Evolutionary conservation across 2,888 invertebrate genomes (phyloP), one percentile per base, ranked within the genome.

Genomic region (Xestia xanthographa): DNA sequence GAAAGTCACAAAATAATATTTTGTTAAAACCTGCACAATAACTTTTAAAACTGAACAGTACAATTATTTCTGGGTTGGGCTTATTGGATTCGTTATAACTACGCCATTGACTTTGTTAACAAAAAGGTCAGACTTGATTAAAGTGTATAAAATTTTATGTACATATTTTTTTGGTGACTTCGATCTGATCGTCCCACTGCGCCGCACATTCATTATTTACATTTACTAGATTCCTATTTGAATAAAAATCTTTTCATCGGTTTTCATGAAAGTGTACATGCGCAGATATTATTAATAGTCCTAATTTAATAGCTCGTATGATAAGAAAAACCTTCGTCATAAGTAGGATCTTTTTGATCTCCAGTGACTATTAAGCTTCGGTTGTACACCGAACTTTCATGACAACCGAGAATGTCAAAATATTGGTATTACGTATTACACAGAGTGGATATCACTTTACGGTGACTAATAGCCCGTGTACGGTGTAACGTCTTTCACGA

Each of bases 101-200:
- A 58, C 58, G 58, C 58, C 6, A 48, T 60, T 58, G 20, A 41
- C 17, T 34, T 77, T 77, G 58, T 43, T 50, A 77, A 26, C 26
- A 29, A 50, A 78, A 70, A 78, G 60, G 79, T 79, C 50, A 3
- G 29, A 2, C 43, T 78, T 45, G 60, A 78, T 77, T 69, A 62
- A 69, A 77, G 62, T 69, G n/a, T 62, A 62, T 79, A 79, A 79
- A 77, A 69, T 62, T 62, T 50, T 53, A 77, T 62, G 43, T 43
- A 17, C 8, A 38, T 38, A 5, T 45, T 41, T 29, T 78, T 76
- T 58, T 43, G 29, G 58, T 17, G 20, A 20, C 12, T 38, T 29
- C 38, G 3, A n/a, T 14, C 29, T 20, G 26, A 20, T 29, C 14
- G 17, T 58, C 17, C 3, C 12, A 34, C 34, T 5, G 34, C 34